Base-by-base conservation (phyloP, 1,140 invertebrate species). In the Liolophura sinensis region DNA sequence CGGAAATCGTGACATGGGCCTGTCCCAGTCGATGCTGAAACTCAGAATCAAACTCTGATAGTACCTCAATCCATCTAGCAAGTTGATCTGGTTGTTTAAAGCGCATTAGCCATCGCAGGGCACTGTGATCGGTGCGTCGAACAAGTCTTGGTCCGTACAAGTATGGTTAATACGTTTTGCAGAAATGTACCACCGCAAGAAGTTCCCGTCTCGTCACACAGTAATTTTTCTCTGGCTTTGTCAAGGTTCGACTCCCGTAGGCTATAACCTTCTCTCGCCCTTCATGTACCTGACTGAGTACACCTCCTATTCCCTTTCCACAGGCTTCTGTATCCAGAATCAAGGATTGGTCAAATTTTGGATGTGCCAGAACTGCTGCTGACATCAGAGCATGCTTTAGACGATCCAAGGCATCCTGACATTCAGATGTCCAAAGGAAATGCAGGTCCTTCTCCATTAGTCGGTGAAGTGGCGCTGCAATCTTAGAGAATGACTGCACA, bases 401-500 rank as follows among this genome's bases (percentile, higher is more conserved):
- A 0, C 47, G 5, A 11, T 68, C 24, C 55, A 75, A 73, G 5
- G 58, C 64, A 50, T n/a, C 18, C 52, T 73, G 24, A 25, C 58
- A 50, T 20, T 60, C 31, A 14, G 67, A 46, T 15, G 51, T 67
- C 74, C 76, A 78, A 0, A 51, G 16, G 52, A 72, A 79, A 0
- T 15, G 1, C 3, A 1, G 11, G 16, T 60, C 51, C 57, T 68
- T 68, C 27, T 66, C 54, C 7, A 70, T 76, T 14, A 79, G 48
- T 14, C 61, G n/a, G 62, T 72, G 66, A 0, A 86, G 67, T 11
- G 83, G 84, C 51, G 70, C 62, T n/a, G 80, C 72, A 1, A 82
- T 68, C n/a, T 72, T 56, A 1, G 82, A 77, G 27, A 83, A 79
- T 56, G 82, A 78, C 14, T 69, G 76, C 14, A 86, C 74, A 64